Base-by-base conservation (phyloP, 2,888 invertebrate species). In the Amblyjoppa fuscipennis region DNA sequence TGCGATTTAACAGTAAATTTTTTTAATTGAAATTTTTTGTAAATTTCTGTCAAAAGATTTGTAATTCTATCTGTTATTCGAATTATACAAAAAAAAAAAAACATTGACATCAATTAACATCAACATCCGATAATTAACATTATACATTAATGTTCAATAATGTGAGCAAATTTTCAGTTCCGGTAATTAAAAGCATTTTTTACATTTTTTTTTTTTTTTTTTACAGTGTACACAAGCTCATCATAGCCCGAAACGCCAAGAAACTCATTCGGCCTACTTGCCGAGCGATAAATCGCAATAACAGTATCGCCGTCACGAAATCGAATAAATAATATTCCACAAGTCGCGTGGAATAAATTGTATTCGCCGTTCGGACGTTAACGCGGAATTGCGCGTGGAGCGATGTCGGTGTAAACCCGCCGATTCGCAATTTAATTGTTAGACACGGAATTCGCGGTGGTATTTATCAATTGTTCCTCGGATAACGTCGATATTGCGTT, bases 291-390 rank as follows among this genome's bases (percentile, higher is more conserved):
- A 78, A 69, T 69, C 77, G 53, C 28, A 53, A 45, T 59, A 28
- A 25, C 5, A n/a, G 6, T 69, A 53, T 20, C n/a, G 56, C 13
- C 56, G 69, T 56, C 77, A 45, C 69, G 20, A 31, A 45, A 25
- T 69, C 45, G 69, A 31, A 28, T 69, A 78, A 69, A 69, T 56
- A 56, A 56, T 56, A 28, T 68, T 41, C 56, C 9, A 77, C 28
- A 53, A 34, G 4, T 25, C 61, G 34, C 20, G 1, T 11, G 66
- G 49, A 73, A 68, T 80, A 80, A 80, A 80, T 80, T 56, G 64
- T 53, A 56, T 31, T 80, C 53, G 41, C 73, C 69, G 34, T 76
- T 76, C 49, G 70, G n/a, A 6, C 68, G 70, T 64, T 64, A 73
- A 64, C 25, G 51, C 38, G 41, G 3, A 20, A 71, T 13, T n/a